phyloP scores from a whole-genome alignment of 2,797 vertebrate species.

The Propithecus perrieri region DNA sequence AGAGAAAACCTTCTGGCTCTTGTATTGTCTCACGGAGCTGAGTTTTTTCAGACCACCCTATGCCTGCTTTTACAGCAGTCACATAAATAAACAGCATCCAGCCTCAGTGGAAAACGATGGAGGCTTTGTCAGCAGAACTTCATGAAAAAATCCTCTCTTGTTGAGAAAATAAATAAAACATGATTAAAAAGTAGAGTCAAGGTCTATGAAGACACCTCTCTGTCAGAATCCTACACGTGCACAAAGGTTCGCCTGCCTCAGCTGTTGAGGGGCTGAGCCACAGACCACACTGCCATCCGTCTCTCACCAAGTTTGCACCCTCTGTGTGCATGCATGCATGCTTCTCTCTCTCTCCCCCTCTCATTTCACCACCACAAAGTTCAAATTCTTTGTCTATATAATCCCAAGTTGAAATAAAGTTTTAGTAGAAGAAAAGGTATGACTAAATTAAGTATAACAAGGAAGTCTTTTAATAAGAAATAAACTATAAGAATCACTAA shows the following conservation, averaged over 20 bases:
- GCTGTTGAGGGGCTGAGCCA: background rate
- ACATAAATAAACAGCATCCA: conserved; percentile 76
- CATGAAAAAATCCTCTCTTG: background rate
- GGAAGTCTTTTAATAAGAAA: background rate
- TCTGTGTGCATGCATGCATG: background rate
- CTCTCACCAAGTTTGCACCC: background rate
- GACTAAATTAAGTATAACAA: background rate
- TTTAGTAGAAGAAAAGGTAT: background rate
- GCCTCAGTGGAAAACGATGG: background rate
- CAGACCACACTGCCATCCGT: accelerated
- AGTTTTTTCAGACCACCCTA: conserved; percentile 57
- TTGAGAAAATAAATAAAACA: conserved; percentile 45
- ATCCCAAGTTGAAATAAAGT: background rate
- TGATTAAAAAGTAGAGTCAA: conserved; percentile 33
- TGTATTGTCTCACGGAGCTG: conserved; percentile 71
- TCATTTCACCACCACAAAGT: background rate
- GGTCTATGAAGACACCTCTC: background rate
- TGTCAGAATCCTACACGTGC: background rate
- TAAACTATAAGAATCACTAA: background rate
- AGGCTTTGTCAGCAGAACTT: conserved; percentile 69
- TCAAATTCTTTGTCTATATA: background rate
- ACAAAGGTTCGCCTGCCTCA: conserved; percentile 45
- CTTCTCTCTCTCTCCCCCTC: no score
- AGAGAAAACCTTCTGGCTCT: conserved; percentile 72
- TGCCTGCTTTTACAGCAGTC: conserved; percentile 32